Percentiles rank a stretch among this genome's conserved stretches.
Evolutionary conservation across 2,888 invertebrate genomes (phyloP).

Genomic region (Agonopterix arenella): DNA sequence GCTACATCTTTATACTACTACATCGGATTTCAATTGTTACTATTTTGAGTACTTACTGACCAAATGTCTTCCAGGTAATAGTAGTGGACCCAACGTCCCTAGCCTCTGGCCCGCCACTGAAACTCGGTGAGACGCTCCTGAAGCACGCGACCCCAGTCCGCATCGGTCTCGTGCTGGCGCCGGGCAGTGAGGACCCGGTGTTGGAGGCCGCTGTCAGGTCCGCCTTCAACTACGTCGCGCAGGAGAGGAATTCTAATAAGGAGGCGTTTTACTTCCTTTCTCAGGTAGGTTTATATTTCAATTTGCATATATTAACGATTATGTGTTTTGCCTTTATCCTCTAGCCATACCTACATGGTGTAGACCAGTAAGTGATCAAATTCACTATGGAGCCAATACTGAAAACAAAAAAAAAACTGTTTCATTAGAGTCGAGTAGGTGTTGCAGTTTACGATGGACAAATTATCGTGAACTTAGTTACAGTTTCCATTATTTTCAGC

Average conservation of each 20-base stretch:
- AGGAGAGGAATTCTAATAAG: slow-evolving; percentile 82
- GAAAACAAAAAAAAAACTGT: too few species aligned
- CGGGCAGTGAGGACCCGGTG: slow-evolving; percentile 78
- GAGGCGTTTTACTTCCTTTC: slow-evolving; percentile 91
- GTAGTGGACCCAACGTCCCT: slow-evolving; percentile 89
- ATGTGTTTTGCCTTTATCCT: too few species aligned
- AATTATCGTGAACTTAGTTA: too few species aligned
- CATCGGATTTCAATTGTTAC: too few species aligned
- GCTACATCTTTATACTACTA: too few species aligned
- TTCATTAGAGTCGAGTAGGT: too few species aligned
- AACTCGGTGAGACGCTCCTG: slow-evolving; percentile 93
- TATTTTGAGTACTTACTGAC: too few species aligned
- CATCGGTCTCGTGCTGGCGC: slow-evolving; percentile 90
- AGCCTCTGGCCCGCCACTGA: slow-evolving; percentile 83
- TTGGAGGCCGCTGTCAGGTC: slow-evolving; percentile 90
- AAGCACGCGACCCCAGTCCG: slow-evolving; percentile 93
- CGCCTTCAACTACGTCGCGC: slow-evolving; percentile 93
- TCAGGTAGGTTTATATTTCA: slow-evolving; percentile 75
- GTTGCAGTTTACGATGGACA: too few species aligned
- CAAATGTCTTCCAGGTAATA: slow-evolving; percentile 77
- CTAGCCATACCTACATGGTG: too few species aligned
- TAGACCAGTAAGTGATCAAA: too few species aligned
- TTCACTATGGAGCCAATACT: too few species aligned
- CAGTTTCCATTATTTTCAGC: slow-evolving; percentile 21
- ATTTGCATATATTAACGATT: too few species aligned